A percentile compares a stretch with the other conserved stretches of the same genome.
These are phyloP conservation scores for Psilopsiagon aurifrons DNA, from an alignment of 2,113 vertebrate species.

Conservation along the genomic window DNA sequence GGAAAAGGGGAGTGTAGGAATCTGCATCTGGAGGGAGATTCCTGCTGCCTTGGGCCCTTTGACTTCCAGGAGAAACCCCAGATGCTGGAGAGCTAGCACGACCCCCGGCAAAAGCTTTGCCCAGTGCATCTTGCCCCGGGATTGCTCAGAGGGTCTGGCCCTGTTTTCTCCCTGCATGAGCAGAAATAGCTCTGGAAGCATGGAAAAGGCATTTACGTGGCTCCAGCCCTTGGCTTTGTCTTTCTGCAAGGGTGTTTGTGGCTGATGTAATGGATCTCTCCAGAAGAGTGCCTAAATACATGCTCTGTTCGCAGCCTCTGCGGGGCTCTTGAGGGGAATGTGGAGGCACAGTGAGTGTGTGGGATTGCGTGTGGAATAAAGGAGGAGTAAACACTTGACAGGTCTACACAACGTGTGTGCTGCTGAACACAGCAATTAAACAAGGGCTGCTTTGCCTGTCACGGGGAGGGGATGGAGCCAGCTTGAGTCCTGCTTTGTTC, in stretches of 20 bases:
- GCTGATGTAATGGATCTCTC: constrained; percentile 58
- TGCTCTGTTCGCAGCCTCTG: constrained; percentile 54
- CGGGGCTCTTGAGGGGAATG: constrained; percentile 40
- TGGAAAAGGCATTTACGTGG: constrained; percentile 10
- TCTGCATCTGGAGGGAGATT: not conserved
- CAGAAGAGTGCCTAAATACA: constrained; percentile 38
- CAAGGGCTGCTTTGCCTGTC: constrained; percentile 62
- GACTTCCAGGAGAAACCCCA: not conserved
- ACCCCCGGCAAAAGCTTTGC: not conserved
- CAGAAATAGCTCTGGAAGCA: constrained; percentile 19
- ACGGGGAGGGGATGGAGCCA: constrained; percentile 32
- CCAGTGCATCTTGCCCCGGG: not conserved
- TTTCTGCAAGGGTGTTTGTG: constrained; percentile 44
- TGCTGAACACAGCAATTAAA: constrained; percentile 67
- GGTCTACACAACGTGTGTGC: constrained; percentile 11
- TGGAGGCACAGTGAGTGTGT: constrained; percentile 27
- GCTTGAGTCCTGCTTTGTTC: constrained; percentile 59
- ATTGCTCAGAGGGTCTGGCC: not conserved
- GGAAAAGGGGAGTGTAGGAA: not conserved
- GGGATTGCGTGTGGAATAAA: constrained; percentile 54
- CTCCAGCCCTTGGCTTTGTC: constrained; percentile 50
- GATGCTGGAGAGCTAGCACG: not conserved
- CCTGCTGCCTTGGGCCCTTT: not conserved
- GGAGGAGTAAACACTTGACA: constrained; percentile 60
- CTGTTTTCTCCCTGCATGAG: not conserved